Evolutionary conservation across 2,888 invertebrate species (phyloP).

Genomic region (Mythimna lalbum): DNA sequence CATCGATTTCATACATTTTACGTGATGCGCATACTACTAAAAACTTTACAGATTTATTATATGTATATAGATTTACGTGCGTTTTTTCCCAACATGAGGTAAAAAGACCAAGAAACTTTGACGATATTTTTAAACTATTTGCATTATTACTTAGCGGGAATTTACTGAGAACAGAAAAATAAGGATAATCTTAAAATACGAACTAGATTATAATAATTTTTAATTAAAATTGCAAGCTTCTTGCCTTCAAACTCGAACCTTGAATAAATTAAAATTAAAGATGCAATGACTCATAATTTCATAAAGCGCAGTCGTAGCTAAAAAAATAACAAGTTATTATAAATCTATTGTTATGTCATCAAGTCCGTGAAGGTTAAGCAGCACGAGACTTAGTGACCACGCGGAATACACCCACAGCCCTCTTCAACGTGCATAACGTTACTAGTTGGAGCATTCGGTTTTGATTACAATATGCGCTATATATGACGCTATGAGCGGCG

Average conservation of each 20-base stretch:
- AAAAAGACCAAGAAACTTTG: not conserved
- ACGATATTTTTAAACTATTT: too few relatives aligned
- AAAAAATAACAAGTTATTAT: conserved; percentile 2
- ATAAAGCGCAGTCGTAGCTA: conserved; percentile 7
- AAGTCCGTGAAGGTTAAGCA: conserved; percentile 43
- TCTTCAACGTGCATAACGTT: conserved; percentile 49
- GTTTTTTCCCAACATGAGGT: not conserved
- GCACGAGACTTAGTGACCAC: conserved; percentile 66
- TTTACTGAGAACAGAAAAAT: not conserved
- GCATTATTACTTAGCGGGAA: not conserved
- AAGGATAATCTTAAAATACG: not conserved
- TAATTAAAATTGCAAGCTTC: not conserved
- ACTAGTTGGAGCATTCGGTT: conserved; percentile 4
- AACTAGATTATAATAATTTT: not conserved
- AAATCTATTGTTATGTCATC: conserved; percentile 48
- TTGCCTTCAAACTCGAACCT: not conserved
- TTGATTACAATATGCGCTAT: too few relatives aligned
- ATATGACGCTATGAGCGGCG: too few relatives aligned
- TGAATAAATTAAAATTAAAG: conserved; percentile 1
- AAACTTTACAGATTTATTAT: too few relatives aligned
- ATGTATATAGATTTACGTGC: not conserved
- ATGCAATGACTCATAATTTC: conserved; percentile 12
- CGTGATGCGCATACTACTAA: too few relatives aligned
- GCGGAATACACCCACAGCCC: conserved; percentile 73
- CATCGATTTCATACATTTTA: too few relatives aligned